These are phyloP conservation scores for Rhorus exstirpatorius DNA, from an alignment of 2,888 invertebrate genomes.

Conservation along the genomic window DNA sequence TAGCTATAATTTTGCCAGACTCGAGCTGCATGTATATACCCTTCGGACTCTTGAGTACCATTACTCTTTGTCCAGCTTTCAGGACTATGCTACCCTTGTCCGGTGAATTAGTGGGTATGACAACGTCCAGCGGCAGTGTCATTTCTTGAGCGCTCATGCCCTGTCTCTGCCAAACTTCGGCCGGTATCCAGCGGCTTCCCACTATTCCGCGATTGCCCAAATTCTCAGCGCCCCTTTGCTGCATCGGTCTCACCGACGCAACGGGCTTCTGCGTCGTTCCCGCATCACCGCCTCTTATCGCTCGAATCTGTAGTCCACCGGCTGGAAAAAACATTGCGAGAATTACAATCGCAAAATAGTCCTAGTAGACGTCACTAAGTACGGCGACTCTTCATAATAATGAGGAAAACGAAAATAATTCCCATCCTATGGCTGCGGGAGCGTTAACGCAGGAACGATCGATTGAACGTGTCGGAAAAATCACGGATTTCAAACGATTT, in stretches of 20 bases:
- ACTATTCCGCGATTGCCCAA: constrained; percentile 87
- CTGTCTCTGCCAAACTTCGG: constrained; percentile 96
- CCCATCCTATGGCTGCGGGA: too few species aligned
- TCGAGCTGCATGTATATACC: constrained; percentile 98
- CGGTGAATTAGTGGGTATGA: constrained; percentile 96
- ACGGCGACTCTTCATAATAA: too few species aligned
- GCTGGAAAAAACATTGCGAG: constrained; percentile 69
- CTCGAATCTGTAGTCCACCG: constrained; percentile 87
- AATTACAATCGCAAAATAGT: too few species aligned
- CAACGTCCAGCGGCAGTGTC: constrained; percentile 96
- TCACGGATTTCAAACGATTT: too few species aligned
- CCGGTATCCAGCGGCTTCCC: constrained; percentile 92
- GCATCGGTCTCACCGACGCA: constrained; percentile 93
- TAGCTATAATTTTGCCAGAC: constrained; percentile 97
- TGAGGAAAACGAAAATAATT: too few species aligned
- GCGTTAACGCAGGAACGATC: too few species aligned
- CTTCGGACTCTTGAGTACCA: constrained; percentile 97
- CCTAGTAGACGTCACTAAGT: too few species aligned
- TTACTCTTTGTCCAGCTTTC: constrained; percentile 97
- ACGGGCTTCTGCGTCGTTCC: constrained; percentile 90
- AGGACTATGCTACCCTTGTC: constrained; percentile 96
- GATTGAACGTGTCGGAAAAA: too few species aligned
- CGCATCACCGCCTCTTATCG: constrained; percentile 88
- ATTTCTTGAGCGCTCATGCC: constrained; percentile 98
- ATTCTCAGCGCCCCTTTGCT: constrained; percentile 86